These are phyloP conservation scores for Lethenteron reissneri DNA, from an alignment of 2,113 vertebrate genomes.

Conservation along the genomic window DNA sequence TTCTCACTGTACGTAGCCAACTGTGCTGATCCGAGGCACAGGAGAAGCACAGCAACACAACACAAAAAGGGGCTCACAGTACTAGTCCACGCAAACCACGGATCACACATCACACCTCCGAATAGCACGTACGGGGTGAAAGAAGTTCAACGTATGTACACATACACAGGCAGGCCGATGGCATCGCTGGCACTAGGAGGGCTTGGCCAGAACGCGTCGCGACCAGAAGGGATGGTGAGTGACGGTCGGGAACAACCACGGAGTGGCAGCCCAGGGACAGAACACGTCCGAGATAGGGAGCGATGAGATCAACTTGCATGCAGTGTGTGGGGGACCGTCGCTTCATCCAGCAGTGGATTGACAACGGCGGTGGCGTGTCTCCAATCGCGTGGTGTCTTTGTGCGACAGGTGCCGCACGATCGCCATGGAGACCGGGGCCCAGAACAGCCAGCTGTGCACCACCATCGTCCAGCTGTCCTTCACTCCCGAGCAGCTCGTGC, in stretches of 20 bases:
- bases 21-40: no score
- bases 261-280: neutral
- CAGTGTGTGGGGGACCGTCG: neutral
- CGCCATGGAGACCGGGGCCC: slow-evolving; percentile 70
- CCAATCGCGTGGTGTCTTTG: neutral
- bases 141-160: no score
- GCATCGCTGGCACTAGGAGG: no score
- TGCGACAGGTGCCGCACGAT: slow-evolving; percentile 60
- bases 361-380: neutral
- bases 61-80: no score
- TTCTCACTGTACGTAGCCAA: no score
- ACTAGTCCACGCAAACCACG: no score
- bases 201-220: no score
- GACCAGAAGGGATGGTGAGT: no score
- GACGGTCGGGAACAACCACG: neutral
- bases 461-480: slow-evolving; percentile 83
- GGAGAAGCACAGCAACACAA: no score
- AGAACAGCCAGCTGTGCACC: slow-evolving; percentile 74
- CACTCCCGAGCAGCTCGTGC: slow-evolving; percentile 32
- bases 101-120: no score
- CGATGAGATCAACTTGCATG: neutral
- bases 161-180: no score
- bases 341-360: neutral
- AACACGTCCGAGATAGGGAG: neutral
- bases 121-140: no score